Evolutionary conservation across 2,113 vertebrate genomes (phyloP), one percentile per base, ranked within the genome.

Genomic region (Albula glossodonta): DNA sequence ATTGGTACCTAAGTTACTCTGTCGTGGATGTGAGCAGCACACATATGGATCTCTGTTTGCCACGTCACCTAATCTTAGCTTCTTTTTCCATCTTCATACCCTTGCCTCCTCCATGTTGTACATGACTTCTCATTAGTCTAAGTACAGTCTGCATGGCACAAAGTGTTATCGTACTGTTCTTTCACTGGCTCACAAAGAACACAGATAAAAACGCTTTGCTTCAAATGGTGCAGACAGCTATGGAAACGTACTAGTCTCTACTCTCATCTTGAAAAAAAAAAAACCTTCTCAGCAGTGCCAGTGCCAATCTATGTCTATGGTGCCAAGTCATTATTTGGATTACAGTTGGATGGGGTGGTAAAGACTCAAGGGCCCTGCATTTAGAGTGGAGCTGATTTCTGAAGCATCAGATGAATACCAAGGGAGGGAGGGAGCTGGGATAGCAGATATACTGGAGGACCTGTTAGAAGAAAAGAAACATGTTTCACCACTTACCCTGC

Each of bases 301-400:
- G 70, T 22, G n/a, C 70, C 70, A 74, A 31, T 74, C 22, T 74
- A 22, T 9, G 70, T 74, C 70, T 74, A 8, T 31, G 5, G n/a
- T 74, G 70, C 70, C 70, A 74, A 31, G n/a, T 10, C 70, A 74
- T 74, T 74, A 74, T 74, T 74, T 31, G 70, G n/a, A 74, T 74
- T 74, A 74, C n/a, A 25, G 70, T n/a, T 2, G 70, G 70, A 31
- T 74, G 8, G 70, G 70, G 31, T n/a, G 31, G 70, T n/a, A 31
- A 74, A 74, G 6, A 31, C n/a, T 8, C 8, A 8, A 10, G 5
- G n/a, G 70, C n/a, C 8, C 22, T 74, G 22, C n/a, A 5, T 74
- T 25, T 2, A 10, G 70, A 74, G 66, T 10, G 66, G n/a, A 22
- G 8, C 66, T 10, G n/a, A 74, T 74, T 74, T 74, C 70, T 74